A percentile compares a stretch with the other conserved stretches of the same genome.
Conservation (phyloP, 2,113 vertebrate genomes). For the Serilophus lunatus region DNA sequence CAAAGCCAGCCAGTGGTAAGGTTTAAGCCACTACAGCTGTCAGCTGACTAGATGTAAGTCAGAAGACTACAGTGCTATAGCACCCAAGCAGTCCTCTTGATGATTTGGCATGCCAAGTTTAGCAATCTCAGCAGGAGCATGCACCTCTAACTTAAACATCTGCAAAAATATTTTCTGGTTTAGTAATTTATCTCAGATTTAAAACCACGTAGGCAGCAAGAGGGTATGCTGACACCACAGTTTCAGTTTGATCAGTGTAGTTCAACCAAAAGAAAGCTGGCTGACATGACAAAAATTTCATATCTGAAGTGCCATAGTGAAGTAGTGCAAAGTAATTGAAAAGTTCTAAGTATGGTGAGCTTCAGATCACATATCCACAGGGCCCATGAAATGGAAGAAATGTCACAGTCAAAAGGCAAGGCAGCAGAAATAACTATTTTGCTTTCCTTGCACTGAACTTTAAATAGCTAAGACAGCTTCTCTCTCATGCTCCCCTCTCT, state of each 20-base stretch:
- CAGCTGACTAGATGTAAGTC: fast-evolving
- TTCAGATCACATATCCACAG: neutral
- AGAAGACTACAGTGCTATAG: neutral
- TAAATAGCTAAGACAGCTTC: neutral
- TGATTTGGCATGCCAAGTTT: neutral
- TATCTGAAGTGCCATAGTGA: neutral
- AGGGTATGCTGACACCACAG: neutral
- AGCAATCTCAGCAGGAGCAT: neutral
- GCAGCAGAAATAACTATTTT: neutral
- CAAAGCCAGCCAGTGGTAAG: neutral
- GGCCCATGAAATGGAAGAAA: neutral
- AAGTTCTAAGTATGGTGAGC: neutral
- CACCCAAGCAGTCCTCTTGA: neutral
- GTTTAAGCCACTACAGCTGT: neutral
- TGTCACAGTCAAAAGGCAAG: neutral
- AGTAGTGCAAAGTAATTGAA: neutral
- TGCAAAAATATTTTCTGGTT: neutral
- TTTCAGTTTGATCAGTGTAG: fast-evolving
- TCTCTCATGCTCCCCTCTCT: neutral
- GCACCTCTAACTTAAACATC: neutral
- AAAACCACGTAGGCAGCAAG: neutral
- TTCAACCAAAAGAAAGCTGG: neutral
- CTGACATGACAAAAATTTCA: neutral
- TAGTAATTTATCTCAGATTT: neutral
- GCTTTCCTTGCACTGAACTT: neutral